phyloP scores from a whole-genome alignment of 2,888 invertebrate species.

The Diaphora mendica region DNA sequence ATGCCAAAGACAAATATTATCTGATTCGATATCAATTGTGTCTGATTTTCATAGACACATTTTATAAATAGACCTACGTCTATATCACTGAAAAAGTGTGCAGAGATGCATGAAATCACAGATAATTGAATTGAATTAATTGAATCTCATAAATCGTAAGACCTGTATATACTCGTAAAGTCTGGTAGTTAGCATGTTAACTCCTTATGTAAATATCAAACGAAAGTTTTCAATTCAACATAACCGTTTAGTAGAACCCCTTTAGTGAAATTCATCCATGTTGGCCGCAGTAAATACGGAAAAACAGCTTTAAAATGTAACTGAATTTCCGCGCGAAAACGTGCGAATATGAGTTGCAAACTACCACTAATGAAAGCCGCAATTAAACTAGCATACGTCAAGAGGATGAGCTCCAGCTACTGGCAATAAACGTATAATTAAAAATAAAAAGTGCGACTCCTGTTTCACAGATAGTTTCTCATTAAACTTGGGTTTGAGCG shows the following conservation, averaged over 20 bases:
- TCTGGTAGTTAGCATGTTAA: slow-evolving; percentile 27
- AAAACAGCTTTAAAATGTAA: slow-evolving; percentile 47
- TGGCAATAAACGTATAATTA: slow-evolving; percentile 66
- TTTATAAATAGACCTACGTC: too few relatives aligned
- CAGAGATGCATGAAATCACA: too few relatives aligned
- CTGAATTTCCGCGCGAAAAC: slow-evolving; percentile 51
- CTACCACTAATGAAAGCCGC: slow-evolving; percentile 66
- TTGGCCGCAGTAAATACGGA: slow-evolving; percentile 30
- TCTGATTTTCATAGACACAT: too few relatives aligned
- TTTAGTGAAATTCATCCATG: slow-evolving; percentile 28
- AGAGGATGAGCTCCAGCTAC: slow-evolving; percentile 37
- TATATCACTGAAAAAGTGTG: background rate
- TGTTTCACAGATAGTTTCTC: slow-evolving; percentile 66
- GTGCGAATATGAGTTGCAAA: slow-evolving; percentile 64
- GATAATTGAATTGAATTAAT: too few relatives aligned
- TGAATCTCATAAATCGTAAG: background rate
- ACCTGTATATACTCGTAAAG: slow-evolving; percentile 17
- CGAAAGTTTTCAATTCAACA: slow-evolving; percentile 21
- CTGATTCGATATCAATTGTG: too few relatives aligned
- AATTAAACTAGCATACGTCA: slow-evolving; percentile 63
- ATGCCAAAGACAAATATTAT: too few relatives aligned
- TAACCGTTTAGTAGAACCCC: slow-evolving; percentile 28
- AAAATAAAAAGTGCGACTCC: slow-evolving; percentile 59
- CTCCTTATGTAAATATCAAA: slow-evolving; percentile 15
- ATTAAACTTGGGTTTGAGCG: slow-evolving; percentile 56